Conservation (phyloP, 2,113 vertebrate genomes). For the Menidia beryllina region DNA sequence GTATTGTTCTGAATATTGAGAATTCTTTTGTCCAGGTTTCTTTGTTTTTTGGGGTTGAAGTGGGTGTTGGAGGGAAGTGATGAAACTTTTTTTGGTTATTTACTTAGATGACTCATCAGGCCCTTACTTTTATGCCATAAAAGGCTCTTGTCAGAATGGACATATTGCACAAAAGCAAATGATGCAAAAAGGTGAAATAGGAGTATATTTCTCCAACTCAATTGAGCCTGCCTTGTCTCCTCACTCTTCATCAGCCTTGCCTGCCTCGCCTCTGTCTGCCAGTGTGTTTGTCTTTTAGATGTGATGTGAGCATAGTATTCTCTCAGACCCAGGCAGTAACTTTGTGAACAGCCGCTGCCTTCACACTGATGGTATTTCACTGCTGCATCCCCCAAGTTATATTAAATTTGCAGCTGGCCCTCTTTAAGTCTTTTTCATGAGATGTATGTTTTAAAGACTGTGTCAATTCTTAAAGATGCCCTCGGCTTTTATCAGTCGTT, state of each 20-base stretch:
- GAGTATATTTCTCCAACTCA: conserved; percentile 65
- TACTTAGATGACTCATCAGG: conserved; percentile 78
- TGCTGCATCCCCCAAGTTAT: conserved; percentile 78
- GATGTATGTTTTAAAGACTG: conserved; percentile 81
- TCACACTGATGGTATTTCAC: conserved; percentile 73
- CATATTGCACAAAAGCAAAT: conserved; percentile 78
- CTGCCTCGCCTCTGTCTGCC: conserved; percentile 68
- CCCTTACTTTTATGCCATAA: conserved; percentile 78
- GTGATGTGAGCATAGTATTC: conserved; percentile 74
- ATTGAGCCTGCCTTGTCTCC: conserved; percentile 73
- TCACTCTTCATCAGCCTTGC: conserved; percentile 76
- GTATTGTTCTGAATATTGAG: conserved; percentile 65
- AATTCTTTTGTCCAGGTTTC: conserved; percentile 59
- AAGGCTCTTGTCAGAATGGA: conserved; percentile 74
- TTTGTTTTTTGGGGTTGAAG: conserved; percentile 40
- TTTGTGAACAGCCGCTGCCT: conserved; percentile 69
- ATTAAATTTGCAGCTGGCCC: conserved; percentile 81
- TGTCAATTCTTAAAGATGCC: conserved; percentile 82
- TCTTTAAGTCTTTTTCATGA: conserved; percentile 81
- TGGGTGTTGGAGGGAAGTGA: conserved; percentile 57
- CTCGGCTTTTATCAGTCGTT: conserved; percentile 77
- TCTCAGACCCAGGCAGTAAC: conserved; percentile 74
- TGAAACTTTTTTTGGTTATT: conserved; percentile 85
- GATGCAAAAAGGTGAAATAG: conserved; percentile 86
- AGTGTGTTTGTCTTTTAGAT: conserved; percentile 73